These are phyloP conservation scores for Torymus auratus DNA, from an alignment of 2,888 invertebrate species.

Conservation along the genomic window DNA sequence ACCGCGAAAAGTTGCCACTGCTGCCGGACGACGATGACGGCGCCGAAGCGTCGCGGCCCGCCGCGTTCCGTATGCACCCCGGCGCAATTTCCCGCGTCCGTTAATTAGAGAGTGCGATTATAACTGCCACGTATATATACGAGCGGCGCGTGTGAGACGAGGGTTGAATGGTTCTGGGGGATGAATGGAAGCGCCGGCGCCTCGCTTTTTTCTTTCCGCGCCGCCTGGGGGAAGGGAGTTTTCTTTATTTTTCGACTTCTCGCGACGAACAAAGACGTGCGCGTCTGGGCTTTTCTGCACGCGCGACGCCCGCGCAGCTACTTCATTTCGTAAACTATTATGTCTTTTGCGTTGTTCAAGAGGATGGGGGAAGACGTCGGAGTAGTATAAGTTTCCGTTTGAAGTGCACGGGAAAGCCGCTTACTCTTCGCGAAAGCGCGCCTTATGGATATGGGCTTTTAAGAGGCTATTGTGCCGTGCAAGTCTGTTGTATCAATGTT, in stretches of 20 bases:
- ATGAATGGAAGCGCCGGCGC: constrained; percentile 13
- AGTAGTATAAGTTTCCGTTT: too few relatives aligned
- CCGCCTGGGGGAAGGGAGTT: neutral
- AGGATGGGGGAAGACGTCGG: too few relatives aligned
- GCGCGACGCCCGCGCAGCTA: neutral
- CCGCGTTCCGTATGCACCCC: constrained; percentile 7
- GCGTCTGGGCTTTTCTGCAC: neutral
- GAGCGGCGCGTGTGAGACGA: neutral
- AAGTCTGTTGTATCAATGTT: neutral
- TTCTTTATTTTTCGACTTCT: neutral
- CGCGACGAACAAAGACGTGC: neutral
- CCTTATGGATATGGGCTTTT: too few relatives aligned
- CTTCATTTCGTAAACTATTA: constrained; percentile 13
- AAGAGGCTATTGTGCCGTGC: neutral
- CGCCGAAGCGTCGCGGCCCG: neutral
- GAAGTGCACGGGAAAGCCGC: too few relatives aligned
- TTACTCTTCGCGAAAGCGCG: too few relatives aligned
- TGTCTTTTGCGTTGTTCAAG: neutral
- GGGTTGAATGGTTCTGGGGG: constrained; percentile 1
- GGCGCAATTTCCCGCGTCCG: constrained; percentile 20
- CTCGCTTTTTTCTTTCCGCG: neutral
- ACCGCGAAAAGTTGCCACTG: constrained; percentile 2
- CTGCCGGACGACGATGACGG: neutral
- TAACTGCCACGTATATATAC: constrained; percentile 15
- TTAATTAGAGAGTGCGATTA: constrained; percentile 45